Base-by-base conservation (phyloP, 2,888 invertebrate species). In the Cephonodes hylas region DNA sequence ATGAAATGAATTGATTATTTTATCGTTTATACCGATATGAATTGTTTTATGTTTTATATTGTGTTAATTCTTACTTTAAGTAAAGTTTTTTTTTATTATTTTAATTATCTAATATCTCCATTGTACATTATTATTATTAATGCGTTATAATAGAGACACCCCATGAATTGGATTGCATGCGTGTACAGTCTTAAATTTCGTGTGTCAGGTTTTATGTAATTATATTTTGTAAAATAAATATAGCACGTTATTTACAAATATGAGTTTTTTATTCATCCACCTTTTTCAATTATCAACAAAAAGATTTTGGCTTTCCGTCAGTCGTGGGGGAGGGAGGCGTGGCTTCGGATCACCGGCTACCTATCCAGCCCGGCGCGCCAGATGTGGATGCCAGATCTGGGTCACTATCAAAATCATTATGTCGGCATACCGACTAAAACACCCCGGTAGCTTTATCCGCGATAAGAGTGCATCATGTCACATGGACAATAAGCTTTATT, bases 141-240 rank as follows among this genome's bases (percentile, higher is more conserved):
- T 83, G 68, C 81, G 80, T 84, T 86, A 82, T 80, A 78, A 76
- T n/a, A 75, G 27, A 71, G 75, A 75, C 77, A 83, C 80, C 81
- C 77, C 85, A 78, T 86, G 79, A 86, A 84, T 77, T 83, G 81
- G 86, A 82, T 81, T 81, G 88, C 89, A 89, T 88, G 90, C 86
- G 83, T 91, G 91, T 92, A 91, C 89, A 91, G 91, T 85, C 76
- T 85, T 75, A 84, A 78, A 81, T 84, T 84, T 85, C 86, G 91
- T 88, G 91, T 91, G 90, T 88, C 85, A 87, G 76, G 63, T 63
- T 88, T 88, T 90, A 89, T 91, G 89, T 91, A 90, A 90, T 91
- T 90, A 91, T 91, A 91, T 90, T 91, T 92, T 92, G 91, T 91
- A 91, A 88, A 86, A 86, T 91, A 89, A 92, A 91, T 89, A 92